A percentile compares a stretch with the other conserved stretches of the same genome.
Conservation (phyloP, 2,113 vertebrate species). For the Aspiorhynchus laticeps region DNA sequence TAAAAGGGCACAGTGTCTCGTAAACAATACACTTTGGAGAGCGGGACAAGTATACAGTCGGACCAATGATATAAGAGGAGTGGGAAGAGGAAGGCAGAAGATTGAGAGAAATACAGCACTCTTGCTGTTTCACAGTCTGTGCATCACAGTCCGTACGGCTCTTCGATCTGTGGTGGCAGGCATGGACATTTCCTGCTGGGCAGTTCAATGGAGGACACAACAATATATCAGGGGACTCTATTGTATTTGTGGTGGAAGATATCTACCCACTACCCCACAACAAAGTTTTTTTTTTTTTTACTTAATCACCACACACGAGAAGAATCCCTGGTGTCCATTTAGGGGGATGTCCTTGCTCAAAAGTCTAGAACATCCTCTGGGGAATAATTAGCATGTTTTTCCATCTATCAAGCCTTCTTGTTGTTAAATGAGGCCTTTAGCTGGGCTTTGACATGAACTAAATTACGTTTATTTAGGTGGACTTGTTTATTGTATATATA, state of each 20-base stretch:
- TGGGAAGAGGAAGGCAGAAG: not conserved
- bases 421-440: not conserved
- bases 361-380: conserved; percentile 16
- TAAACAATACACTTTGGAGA: not conserved
- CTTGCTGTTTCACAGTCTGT: conserved; percentile 8
- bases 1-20: not conserved
- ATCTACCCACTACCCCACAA: not conserved
- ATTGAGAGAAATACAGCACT: not conserved
- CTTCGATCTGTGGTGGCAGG: conserved; percentile 6
- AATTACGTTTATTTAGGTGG: not conserved
- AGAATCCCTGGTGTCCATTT: conserved; percentile 23
- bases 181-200: not conserved
- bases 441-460: not conserved
- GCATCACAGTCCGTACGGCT: not conserved
- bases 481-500: not conserved
- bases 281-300: not conserved
- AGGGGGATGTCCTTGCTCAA: conserved; percentile 9
- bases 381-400: conserved; percentile 17
- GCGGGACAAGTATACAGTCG: not conserved
- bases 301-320: not conserved
- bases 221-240: conserved; percentile 10
- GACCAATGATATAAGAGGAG: not conserved
- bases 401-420: conserved; percentile 13
- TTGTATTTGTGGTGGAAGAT: conserved; percentile 37
- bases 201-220: not conserved